Percentiles rank a stretch among this genome's conserved stretches.
phyloP scores from a whole-genome alignment of 2,797 vertebrate genomes.

The Pantherophis alleghaniensis region DNA sequence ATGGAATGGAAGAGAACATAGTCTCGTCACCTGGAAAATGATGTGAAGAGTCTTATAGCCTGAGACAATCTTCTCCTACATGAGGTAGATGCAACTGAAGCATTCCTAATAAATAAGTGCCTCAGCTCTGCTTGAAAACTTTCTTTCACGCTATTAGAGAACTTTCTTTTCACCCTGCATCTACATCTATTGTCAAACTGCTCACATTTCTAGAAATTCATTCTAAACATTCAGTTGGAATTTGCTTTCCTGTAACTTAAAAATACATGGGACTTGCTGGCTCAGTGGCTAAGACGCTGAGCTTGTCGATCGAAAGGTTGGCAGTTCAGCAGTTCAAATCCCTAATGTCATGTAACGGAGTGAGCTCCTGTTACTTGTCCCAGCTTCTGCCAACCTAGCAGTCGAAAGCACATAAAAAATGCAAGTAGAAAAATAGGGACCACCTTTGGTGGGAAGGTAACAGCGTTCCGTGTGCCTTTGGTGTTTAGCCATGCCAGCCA shows the following conservation, averaged over 20 bases:
- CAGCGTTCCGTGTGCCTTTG: no score
- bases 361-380: no score
- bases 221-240: neutral
- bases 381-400: no score
- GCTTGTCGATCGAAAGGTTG: no score
- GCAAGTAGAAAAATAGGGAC: no score
- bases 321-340: no score
- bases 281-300: no score
- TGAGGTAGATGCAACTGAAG: neutral
- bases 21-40: neutral
- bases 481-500: no score
- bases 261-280: neutral
- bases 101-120: neutral
- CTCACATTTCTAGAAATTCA: neutral
- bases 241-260: neutral
- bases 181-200: neutral
- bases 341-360: no score
- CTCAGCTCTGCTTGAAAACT: neutral
- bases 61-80: neutral
- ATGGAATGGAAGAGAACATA: neutral
- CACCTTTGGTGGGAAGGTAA: no score
- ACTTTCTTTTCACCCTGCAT: neutral
- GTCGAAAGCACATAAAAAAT: no score
- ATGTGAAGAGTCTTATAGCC: neutral
- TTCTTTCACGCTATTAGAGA: neutral